Conservation (phyloP, 2,797 vertebrate species). For the Sphenopsis melanotis region DNA sequence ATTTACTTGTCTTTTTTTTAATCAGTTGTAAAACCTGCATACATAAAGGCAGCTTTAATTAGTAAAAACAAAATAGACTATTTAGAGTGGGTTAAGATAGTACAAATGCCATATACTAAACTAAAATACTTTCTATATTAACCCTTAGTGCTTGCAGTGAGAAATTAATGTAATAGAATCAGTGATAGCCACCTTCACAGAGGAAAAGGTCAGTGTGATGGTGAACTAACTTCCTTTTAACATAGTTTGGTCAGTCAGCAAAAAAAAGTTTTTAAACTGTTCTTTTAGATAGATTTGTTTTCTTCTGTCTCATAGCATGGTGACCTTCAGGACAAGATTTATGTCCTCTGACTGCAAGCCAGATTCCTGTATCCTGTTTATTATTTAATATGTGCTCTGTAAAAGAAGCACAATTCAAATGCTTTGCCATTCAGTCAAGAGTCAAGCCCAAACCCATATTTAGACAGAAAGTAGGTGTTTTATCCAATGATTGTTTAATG, state of each 20-base stretch:
- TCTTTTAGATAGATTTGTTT: constrained; percentile 11
- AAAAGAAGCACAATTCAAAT: neutral
- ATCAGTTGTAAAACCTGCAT: neutral
- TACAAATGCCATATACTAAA: neutral
- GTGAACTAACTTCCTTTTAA: neutral
- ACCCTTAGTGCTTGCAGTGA: neutral
- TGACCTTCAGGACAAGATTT: constrained; percentile 51
- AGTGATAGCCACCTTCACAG: neutral
- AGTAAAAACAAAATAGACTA: neutral
- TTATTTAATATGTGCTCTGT: neutral
- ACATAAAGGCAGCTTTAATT: neutral
- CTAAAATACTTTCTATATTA: neutral
- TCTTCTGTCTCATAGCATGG: constrained; percentile 8
- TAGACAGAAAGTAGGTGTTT: neutral
- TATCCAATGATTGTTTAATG: neutral
- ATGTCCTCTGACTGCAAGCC: constrained; percentile 15
- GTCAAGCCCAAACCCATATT: neutral
- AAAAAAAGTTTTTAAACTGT: neutral
- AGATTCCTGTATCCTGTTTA: constrained; percentile 57
- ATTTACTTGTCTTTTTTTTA: neutral
- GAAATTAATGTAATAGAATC: neutral
- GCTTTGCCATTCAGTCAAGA: neutral
- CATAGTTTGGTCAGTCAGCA: neutral
- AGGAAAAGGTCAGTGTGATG: neutral
- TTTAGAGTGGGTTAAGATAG: neutral